Base-by-base conservation (phyloP, 2,888 invertebrate genomes). In the Dromius quadrimaculatus region DNA sequence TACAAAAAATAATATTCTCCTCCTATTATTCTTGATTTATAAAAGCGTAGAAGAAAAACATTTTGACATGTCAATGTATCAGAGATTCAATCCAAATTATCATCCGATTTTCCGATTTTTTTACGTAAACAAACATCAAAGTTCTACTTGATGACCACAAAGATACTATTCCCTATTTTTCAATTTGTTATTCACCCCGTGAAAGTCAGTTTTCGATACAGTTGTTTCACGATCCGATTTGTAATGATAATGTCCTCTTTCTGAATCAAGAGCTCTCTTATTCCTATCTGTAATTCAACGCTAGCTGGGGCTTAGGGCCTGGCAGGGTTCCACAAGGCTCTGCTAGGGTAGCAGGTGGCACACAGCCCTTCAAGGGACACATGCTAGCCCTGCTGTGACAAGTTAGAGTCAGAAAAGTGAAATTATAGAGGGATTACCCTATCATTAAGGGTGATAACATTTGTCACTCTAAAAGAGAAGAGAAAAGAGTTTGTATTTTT, bases 171-270 rank as follows among this genome's bases (percentile, higher is more conserved):
- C n/a, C n/a, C 28, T 28, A 28, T 11, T 36, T 36, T 2, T 6
- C 36, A 36, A 6, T 36, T 2, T 36, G n/a, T n/a, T 1, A 2
- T 36, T n/a, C 4, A 2, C 9, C 2, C 41, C 62, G 28, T 59
- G 59, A 59, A 64, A 64, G 64, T 64, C 64, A 64, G 28, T n/a
- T 45, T 45, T 64, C 32, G 45, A 64, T 64, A 45, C 41, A 62
- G 41, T 62, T 38, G 38, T 61, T 8, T 13, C 34, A 5, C 15
- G 11, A 43, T 28, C 43, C 45, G 63, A 64, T 64, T 64, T 64
- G 64, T 64, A 64, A 64, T 64, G 43, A 64, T 47, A 64, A 64
- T 64, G 45, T 64, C 22, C 13, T 28, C 15, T 8, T 15, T 9
- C 11, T 64, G 62, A 41, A 45, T 8, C n/a, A n/a, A n/a, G 32